Evolutionary conservation across 2,888 invertebrate genomes (phyloP), one percentile per base, ranked within the genome.

Genomic region (Ochropleura leucogaster): DNA sequence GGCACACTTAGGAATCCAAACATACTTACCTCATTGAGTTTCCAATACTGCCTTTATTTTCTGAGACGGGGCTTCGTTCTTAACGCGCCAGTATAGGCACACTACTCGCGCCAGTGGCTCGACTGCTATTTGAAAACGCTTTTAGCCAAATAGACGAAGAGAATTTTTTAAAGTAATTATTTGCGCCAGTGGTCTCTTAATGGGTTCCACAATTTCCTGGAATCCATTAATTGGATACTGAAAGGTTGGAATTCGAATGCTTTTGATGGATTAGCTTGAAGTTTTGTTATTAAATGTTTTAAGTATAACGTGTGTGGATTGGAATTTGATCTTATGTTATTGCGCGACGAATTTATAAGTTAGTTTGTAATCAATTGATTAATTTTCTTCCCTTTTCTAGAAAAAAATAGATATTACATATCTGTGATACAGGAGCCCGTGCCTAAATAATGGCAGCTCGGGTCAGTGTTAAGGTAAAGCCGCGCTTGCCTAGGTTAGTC

Each of bases 111-210:
- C 79, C 77, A 85, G 82, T 84, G 86, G 78, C 87, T 88, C 77
- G 83, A 74, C 80, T 73, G 84, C 67, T 85, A 88, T 87, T 87
- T 65, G 90, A 87, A 86, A 92, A 90, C 68, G 92, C 91, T 91
- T 92, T 91, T 87, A 90, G 82, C 85, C 82, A 89, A 89, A 89
- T 89, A 89, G 87, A 82, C 73, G 64, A 74, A 65, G 73, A 68
- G 87, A 86, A 85, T 89, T 87, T 89, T 89, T 87, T 79, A 86
- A 90, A 85, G 82, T 88, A 89, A 90, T 89, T 88, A 88, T 88
- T 85, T 85, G 77, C 68, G 67, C 65, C 77, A 79, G 74, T 68
- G 66, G 72, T 20, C 63, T 68, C 71, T 64, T 86, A 82, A 83
- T 82, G 85, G 85, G 68, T 88, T 86, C 72, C 79, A 79, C 80